Evolutionary conservation across 2,888 invertebrate genomes (phyloP), one percentile per base, ranked within the genome.

Genomic region (Agrilus cyanescens): DNA sequence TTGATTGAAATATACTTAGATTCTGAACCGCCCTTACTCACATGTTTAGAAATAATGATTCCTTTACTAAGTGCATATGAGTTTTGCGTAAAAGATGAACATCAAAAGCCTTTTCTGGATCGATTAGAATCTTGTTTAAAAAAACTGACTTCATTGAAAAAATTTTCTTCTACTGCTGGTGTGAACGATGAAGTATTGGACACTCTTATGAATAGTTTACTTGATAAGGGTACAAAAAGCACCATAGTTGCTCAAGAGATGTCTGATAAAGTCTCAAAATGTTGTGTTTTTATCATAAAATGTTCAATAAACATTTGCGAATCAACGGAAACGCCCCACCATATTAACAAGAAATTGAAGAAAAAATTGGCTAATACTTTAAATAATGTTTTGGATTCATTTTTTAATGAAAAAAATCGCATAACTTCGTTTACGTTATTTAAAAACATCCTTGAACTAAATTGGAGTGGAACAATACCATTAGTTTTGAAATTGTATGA

Each of bases 1-100:
- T 67, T 86, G 37, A 68, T 85, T 12, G 82, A 84, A 53, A 79
- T 78, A 50, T 85, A 84, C 58, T 59, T 85, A 31, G 80, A 82
- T 51, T 78, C 78, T 15, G 75, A 73, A 38, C 82, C 84, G 0
- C 72, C 78, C 0, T 75, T 85, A 75, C 71, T 77, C 32, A 67
- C 80, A 18, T 74, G 77, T 43, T 63, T 85, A 34, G 80, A 80
- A 52, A 78, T 85, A 66, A 75, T 85, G 53, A 67, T 79, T 6
- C 78, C 82, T 0, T 63, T 85, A 2, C 76, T 79, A 36, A 73
- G 78, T 50, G 73, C 80, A 53, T 61, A 85, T 2, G 83, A 84
- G 59, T 80, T 77, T 58, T 77, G 81, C 48, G 75, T 82, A 35
- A 75, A 76, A 54, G 82, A 83, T 50, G 73, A 71, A 44, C 76